Conservation (phyloP, 2,888 invertebrate species). For the Scotopteryx bipunctaria region DNA sequence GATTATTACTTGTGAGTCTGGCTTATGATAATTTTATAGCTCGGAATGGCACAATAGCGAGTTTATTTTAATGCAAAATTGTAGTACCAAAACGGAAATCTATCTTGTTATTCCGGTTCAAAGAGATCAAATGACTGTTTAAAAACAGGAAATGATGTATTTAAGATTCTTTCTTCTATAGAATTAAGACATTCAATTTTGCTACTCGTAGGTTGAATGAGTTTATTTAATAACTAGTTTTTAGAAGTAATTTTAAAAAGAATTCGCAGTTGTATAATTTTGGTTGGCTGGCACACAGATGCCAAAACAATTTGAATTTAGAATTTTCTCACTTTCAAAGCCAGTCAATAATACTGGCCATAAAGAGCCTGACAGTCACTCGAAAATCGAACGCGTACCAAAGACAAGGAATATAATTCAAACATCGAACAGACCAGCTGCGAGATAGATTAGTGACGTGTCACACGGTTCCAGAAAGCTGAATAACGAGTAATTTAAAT, state of each 20-base stretch:
- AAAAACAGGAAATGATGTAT: conserved; percentile 57
- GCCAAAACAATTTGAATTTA: not conserved
- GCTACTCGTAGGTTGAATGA: conserved; percentile 9
- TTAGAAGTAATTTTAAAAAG: not conserved
- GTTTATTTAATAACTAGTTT: not conserved
- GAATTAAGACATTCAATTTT: conserved; percentile 31
- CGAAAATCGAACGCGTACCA: conserved; percentile 23
- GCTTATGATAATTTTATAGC: conserved; percentile 76
- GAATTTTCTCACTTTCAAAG: not conserved
- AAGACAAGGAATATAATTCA: conserved; percentile 29
- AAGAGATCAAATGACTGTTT: conserved; percentile 48
- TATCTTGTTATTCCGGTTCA: conserved; percentile 60
- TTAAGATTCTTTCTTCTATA: conserved; percentile 48
- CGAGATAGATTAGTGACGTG: conserved; percentile 74
- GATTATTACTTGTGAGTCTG: conserved; percentile 71
- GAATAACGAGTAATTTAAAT: conserved; percentile 81
- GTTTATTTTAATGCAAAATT: conserved; percentile 61
- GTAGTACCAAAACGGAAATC: conserved; percentile 58
- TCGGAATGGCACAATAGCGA: conserved; percentile 61
- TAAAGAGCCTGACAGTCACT: too few relatives aligned
- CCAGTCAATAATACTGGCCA: conserved; percentile 26
- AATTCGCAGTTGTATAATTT: too few relatives aligned
- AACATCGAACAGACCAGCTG: conserved; percentile 47
- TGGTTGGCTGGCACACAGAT: too few relatives aligned
- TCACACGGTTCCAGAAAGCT: conserved; percentile 81